Conservation (phyloP, 2,113 vertebrate species). For the Addax nasomaculatus region DNA sequence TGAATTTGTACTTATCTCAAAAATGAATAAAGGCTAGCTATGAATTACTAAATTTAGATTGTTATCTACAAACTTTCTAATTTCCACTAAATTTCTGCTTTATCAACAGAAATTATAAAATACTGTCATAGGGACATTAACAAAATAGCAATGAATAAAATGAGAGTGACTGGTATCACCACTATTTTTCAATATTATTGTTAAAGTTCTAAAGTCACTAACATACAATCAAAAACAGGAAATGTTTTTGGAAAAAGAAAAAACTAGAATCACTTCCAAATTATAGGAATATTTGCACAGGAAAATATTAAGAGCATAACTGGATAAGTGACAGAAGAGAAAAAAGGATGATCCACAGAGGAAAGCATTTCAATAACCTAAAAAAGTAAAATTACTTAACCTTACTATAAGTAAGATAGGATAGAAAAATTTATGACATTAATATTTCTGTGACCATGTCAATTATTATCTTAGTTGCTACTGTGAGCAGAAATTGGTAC, state of each 20-base stretch:
- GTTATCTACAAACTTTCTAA: not conserved
- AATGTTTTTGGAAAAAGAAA: not conserved
- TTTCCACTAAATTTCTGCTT: not conserved
- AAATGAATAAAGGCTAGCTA: not conserved
- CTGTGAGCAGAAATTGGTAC: not conserved
- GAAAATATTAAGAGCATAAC: not conserved
- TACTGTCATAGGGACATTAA: not conserved
- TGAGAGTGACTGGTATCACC: rapidly evolving
- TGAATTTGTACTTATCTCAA: not conserved
- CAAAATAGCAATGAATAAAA: not conserved
- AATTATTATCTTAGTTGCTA: not conserved
- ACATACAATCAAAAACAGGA: not conserved
- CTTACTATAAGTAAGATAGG: not conserved
- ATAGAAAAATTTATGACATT: not conserved
- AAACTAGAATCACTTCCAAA: not conserved
- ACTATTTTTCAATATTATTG: not conserved
- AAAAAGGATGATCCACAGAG: not conserved
- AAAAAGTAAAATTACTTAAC: not conserved
- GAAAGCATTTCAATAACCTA: not conserved
- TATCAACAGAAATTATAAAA: not conserved
- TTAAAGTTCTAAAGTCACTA: not conserved
- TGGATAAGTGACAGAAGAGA: not conserved
- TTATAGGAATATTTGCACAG: not conserved
- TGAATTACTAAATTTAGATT: not conserved
- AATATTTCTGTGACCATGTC: not conserved